phyloP scores from a whole-genome alignment of 2,888 invertebrate genomes.

The Noctuana brunneofusca region DNA sequence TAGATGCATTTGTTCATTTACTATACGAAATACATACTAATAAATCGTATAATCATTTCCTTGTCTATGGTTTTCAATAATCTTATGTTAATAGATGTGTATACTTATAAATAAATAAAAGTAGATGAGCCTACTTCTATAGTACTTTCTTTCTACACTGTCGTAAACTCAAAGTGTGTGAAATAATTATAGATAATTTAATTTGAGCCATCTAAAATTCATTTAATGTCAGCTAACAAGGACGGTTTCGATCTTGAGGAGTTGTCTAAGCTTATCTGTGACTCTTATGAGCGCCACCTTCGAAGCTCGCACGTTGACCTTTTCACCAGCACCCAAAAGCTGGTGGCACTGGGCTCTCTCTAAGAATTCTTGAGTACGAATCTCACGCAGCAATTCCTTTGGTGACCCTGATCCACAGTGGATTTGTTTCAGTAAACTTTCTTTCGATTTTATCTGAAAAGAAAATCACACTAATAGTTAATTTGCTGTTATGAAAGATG shows the following conservation, averaged over 20 bases:
- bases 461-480: not conserved
- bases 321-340: slow-evolving; percentile 89
- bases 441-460: slow-evolving; percentile 90
- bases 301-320: slow-evolving; percentile 90
- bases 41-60: not conserved
- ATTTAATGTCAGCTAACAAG: slow-evolving; percentile 85
- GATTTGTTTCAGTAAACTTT: slow-evolving; percentile 89
- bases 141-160: slow-evolving; percentile 1
- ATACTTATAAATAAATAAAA: slow-evolving; percentile 1
- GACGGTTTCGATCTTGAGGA: slow-evolving; percentile 91
- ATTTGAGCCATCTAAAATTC: slow-evolving; percentile 35
- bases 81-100: not conserved
- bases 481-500: not conserved
- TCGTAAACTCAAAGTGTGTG: not conserved
- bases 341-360: slow-evolving; percentile 92
- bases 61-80: not conserved
- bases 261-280: slow-evolving; percentile 91
- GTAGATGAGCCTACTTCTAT: not conserved
- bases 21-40: not conserved
- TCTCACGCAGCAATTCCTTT: slow-evolving; percentile 83
- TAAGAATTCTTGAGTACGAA: slow-evolving; percentile 90
- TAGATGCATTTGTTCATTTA: not conserved
- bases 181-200: slow-evolving; percentile 15
- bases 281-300: slow-evolving; percentile 92
- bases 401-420: slow-evolving; percentile 84